Conservation (phyloP, 2,888 invertebrate genomes). For the Drosophila lacicola region DNA sequence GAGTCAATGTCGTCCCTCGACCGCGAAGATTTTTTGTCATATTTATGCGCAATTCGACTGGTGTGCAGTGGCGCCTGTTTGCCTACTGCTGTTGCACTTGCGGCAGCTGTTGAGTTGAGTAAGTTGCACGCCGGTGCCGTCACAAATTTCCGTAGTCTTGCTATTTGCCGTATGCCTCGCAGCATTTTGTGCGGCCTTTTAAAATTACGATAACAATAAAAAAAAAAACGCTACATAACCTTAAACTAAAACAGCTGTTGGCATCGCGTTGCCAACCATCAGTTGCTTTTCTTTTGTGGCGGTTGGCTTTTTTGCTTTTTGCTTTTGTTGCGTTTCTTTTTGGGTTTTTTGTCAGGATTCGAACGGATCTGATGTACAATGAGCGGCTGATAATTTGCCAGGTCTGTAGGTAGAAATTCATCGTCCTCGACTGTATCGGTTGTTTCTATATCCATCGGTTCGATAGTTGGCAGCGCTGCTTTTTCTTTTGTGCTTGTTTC, state of each 20-base stretch:
- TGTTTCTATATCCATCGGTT: constrained; percentile 32
- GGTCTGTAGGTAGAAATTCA: constrained; percentile 61
- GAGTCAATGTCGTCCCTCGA: constrained; percentile 85
- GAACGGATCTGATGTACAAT: constrained; percentile 71
- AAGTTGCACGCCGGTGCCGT: constrained; percentile 12
- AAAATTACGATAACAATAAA: constrained; percentile 56
- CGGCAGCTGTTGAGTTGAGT: constrained; percentile 1
- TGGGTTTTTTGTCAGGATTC: constrained; percentile 74
- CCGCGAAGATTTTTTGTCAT: constrained; percentile 67
- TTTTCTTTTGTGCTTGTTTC: background rate
- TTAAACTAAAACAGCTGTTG: constrained; percentile 61
- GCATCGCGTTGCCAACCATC: constrained; percentile 53
- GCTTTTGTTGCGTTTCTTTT: constrained; percentile 69
- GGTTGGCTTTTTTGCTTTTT: constrained; percentile 21
- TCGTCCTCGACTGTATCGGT: constrained; percentile 46
- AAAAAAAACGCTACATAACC: constrained; percentile 53
- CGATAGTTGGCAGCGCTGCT: background rate
- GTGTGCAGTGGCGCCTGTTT: constrained; percentile 40
- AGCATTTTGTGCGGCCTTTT: constrained; percentile 57
- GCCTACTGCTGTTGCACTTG: background rate
- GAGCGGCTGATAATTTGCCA: constrained; percentile 61
- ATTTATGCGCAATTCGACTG: constrained; percentile 52
- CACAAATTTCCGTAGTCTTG: constrained; percentile 25
- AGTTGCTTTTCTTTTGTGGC: constrained; percentile 27
- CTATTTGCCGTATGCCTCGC: constrained; percentile 43